phyloP scores from a whole-genome alignment of 2,888 invertebrate species.

The Byasa hedistus region DNA sequence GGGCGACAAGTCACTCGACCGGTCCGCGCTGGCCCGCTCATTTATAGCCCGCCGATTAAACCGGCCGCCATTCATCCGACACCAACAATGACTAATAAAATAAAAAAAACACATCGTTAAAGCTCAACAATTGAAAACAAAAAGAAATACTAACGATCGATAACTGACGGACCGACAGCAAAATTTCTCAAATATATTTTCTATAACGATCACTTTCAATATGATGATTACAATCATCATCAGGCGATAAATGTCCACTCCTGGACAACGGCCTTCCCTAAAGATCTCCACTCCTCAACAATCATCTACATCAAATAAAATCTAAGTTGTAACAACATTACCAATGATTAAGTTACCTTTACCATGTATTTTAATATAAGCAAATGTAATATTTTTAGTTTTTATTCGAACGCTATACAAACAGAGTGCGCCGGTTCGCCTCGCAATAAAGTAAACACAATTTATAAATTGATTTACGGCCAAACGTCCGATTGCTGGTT shows the following conservation, averaged over 20 bases:
- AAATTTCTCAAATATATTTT: too few relatives aligned
- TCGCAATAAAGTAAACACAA: slow-evolving; percentile 18
- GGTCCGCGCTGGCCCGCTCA: slow-evolving; percentile 7
- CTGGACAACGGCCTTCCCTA: too few relatives aligned
- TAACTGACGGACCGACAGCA: neutral
- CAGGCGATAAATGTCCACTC: too few relatives aligned
- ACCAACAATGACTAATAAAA: slow-evolving; percentile 16
- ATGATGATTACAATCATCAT: too few relatives aligned
- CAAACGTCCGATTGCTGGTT: slow-evolving; percentile 20
- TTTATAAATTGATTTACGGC: slow-evolving; percentile 27
- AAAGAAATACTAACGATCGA: neutral
- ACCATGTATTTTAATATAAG: neutral
- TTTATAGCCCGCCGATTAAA: slow-evolving; percentile 25
- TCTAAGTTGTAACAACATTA: neutral
- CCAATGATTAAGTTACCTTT: slow-evolving; percentile 6
- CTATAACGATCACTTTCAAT: too few relatives aligned
- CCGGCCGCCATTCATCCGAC: slow-evolving; percentile 23
- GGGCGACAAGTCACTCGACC: slow-evolving; percentile 12
- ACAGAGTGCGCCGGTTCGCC: neutral
- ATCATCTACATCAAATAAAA: too few relatives aligned
- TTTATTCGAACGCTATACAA: slow-evolving; percentile 3
- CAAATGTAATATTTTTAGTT: slow-evolving; percentile 11
- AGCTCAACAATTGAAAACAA: slow-evolving; percentile 13
- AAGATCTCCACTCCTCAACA: too few relatives aligned
- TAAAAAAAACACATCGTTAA: slow-evolving; percentile 4